Evolutionary conservation across 2,888 invertebrate species (phyloP).

Genomic region (Nemotelus pantherinus): DNA sequence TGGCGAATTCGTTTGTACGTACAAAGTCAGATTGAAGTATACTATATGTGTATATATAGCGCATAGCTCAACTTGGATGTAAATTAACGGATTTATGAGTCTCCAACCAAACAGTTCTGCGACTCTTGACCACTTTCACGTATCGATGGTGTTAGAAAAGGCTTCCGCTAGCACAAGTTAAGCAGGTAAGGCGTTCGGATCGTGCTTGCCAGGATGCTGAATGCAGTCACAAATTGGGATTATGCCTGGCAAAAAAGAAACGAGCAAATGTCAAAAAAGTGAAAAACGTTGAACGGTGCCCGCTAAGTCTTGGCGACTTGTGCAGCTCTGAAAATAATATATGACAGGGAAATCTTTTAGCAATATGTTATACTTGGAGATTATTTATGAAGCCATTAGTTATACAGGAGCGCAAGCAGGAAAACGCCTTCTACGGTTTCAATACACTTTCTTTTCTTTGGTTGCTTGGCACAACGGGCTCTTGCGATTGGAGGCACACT

Average conservation of each 20-base stretch:
- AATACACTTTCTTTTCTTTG: constrained; percentile 6
- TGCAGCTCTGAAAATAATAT: constrained; percentile 33
- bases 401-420: constrained; percentile 41
- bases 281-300: constrained; percentile 20
- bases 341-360: constrained; percentile 46
- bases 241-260: too few species aligned
- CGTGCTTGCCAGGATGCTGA: too few species aligned
- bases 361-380: constrained; percentile 49
- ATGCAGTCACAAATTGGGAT: too few species aligned
- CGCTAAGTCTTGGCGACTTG: constrained; percentile 6
- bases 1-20: too few species aligned
- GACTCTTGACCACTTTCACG: not conserved
- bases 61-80: too few species aligned
- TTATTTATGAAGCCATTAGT: constrained; percentile 50
- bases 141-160: constrained; percentile 22
- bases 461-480: not conserved
- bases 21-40: too few species aligned
- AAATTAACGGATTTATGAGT: too few species aligned
- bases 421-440: constrained; percentile 1
- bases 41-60: too few species aligned
- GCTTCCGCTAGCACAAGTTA: not conserved
- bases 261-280: not conserved
- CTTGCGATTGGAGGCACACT: not conserved
- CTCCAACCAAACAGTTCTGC: not conserved
- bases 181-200: too few species aligned